Conservation (phyloP, 1,140 invertebrate species). For the Drosophila pseudoananassae region DNA sequence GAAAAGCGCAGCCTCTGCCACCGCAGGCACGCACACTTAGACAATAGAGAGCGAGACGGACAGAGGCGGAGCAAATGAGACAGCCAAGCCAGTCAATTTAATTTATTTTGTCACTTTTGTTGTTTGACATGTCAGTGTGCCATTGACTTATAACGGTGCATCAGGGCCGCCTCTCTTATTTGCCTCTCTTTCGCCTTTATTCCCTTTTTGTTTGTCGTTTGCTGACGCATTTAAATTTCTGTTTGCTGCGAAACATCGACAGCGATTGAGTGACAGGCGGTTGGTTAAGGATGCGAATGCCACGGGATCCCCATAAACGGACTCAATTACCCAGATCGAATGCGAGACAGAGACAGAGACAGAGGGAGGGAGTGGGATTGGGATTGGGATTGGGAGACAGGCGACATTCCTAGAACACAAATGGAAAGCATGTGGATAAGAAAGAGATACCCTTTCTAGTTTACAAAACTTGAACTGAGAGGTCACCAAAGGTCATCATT, state of each 20-base stretch:
- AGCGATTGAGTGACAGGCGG: conserved; percentile 54
- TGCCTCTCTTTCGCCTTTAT: conserved; percentile 1
- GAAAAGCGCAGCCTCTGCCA: conserved; percentile 57
- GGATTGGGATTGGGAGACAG: too few relatives aligned
- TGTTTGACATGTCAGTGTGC: conserved; percentile 58
- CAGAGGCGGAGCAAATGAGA: background rate
- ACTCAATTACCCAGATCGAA: conserved; percentile 35
- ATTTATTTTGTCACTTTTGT: conserved; percentile 81
- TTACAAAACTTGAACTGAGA: background rate
- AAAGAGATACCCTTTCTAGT: background rate
- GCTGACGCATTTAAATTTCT: conserved; percentile 79
- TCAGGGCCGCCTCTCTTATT: conserved; percentile 4
- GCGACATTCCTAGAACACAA: too few relatives aligned
- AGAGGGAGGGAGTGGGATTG: background rate
- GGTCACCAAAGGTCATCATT: background rate
- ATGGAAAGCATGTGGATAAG: background rate
- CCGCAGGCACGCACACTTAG: conserved; percentile 43
- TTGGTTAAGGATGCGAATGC: conserved; percentile 27
- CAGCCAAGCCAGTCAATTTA: conserved; percentile 69
- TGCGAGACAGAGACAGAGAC: background rate
- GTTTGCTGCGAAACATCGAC: conserved; percentile 56
- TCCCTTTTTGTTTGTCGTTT: conserved; percentile 57
- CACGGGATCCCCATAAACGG: conserved; percentile 20
- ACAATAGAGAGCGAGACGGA: conserved; percentile 17
- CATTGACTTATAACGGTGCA: conserved; percentile 53